These are phyloP conservation scores for Dromiciops gliroides DNA, from an alignment of 2,113 vertebrate species.

Conservation along the genomic window DNA sequence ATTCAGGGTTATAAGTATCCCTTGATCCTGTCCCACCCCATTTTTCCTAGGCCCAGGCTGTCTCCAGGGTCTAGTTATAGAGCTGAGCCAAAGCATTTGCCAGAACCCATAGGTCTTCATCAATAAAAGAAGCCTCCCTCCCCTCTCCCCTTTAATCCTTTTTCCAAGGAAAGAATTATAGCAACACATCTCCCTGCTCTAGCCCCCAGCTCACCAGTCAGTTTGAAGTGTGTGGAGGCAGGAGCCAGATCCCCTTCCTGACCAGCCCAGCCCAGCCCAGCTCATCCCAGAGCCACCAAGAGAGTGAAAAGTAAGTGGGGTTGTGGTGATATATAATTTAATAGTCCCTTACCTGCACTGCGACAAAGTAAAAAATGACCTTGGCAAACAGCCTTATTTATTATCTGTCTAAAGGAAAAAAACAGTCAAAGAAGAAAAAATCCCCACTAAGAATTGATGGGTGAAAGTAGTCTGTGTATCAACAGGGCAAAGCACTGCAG, in stretches of 20 bases:
- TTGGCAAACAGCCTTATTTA: constrained; percentile 57
- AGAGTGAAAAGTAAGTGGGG: neutral
- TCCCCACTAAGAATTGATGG: neutral
- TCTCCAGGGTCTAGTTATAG: neutral
- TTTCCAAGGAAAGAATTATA: neutral
- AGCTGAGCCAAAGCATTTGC: neutral
- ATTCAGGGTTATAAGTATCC: neutral
- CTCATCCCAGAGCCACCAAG: constrained; percentile 5
- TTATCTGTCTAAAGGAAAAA: constrained; percentile 52
- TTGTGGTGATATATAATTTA: constrained; percentile 39
- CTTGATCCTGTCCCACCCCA: neutral
- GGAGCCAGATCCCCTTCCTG: neutral
- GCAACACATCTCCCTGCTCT: neutral
- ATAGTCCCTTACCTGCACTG: constrained; percentile 46
- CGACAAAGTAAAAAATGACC: constrained; percentile 58
- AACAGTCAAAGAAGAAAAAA: constrained; percentile 46
- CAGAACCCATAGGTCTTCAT: neutral
- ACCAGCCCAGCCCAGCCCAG: neutral
- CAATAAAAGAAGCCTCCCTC: neutral
- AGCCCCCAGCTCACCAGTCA: neutral
- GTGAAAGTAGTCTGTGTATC: constrained; percentile 9
- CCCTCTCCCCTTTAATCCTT: neutral
- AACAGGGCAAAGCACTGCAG: neutral
- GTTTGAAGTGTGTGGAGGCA: neutral
- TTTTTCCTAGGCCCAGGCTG: neutral